Conservation (phyloP, 2,797 vertebrate species). For the Gorsachius magnificus region DNA sequence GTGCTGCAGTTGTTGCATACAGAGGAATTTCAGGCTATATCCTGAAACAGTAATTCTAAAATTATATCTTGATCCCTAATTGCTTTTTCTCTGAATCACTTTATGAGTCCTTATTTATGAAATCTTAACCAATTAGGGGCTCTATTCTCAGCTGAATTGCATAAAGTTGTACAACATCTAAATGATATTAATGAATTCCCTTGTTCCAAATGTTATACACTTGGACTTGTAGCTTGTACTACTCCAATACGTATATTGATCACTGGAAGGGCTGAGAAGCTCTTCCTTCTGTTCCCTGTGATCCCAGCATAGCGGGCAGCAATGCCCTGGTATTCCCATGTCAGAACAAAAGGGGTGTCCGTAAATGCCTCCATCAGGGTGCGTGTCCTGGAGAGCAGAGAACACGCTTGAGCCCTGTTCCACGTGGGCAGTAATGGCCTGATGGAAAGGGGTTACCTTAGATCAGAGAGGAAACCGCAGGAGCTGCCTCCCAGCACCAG, state of each 20-base stretch:
- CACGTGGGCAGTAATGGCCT: not conserved
- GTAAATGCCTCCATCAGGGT: not conserved
- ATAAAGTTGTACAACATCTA: not conserved
- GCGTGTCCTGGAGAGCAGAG: not conserved
- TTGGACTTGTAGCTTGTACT: not conserved
- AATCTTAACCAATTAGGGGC: not conserved
- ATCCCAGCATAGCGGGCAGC: not conserved
- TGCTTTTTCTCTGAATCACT: not conserved
- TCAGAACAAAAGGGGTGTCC: not conserved
- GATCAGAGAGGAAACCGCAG: not conserved
- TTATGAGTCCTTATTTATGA: not conserved
- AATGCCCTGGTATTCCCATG: not conserved
- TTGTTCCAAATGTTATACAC: not conserved
- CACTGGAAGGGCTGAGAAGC: not conserved
- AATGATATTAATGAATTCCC: not conserved
- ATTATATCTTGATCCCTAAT: not conserved
- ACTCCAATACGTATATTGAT: not conserved
- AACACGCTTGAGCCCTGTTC: not conserved
- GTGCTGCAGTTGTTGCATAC: not conserved
- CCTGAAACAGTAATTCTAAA: constrained; percentile 1
- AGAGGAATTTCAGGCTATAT: not conserved
- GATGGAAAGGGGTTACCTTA: not conserved
- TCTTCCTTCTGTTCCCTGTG: not conserved
- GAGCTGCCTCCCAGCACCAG: not conserved
- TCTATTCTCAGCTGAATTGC: not conserved